Percentiles rank a stretch among this genome's conserved stretches.
These are phyloP conservation scores for Lycocerus yunnanus DNA, from an alignment of 2,888 invertebrate genomes.

Conservation along the genomic window DNA sequence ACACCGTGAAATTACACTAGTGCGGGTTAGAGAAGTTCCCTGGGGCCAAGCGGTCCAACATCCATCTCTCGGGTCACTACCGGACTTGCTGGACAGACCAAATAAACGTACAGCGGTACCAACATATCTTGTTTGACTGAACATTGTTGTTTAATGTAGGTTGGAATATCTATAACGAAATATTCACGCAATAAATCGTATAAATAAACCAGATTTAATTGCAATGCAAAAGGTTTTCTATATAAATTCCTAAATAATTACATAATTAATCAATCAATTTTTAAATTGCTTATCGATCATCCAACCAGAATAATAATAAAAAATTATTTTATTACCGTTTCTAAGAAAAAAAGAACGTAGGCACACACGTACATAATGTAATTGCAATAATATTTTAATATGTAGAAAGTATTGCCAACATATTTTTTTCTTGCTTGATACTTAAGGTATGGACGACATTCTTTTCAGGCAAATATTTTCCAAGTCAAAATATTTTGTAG, in stretches of 20 bases:
- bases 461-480: too few relatives aligned
- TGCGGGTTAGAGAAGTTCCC: slow-evolving; percentile 47
- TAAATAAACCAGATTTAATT: slow-evolving; percentile 27
- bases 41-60: slow-evolving; percentile 45
- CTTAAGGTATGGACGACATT: too few relatives aligned
- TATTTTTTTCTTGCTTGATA: too few relatives aligned
- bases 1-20: slow-evolving; percentile 64
- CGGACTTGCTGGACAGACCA: slow-evolving; percentile 38
- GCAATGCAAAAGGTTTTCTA: background rate
- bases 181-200: slow-evolving; percentile 28
- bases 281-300: background rate
- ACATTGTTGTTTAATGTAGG: slow-evolving; percentile 31
- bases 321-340: background rate
- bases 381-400: too few relatives aligned
- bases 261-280: background rate
- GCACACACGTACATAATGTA: too few relatives aligned
- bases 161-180: slow-evolving; percentile 31
- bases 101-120: slow-evolving; percentile 36
- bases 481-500: too few relatives aligned
- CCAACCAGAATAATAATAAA: background rate
- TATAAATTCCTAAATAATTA: background rate
- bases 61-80: slow-evolving; percentile 45
- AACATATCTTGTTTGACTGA: slow-evolving; percentile 32
- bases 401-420: too few relatives aligned
- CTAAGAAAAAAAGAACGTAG: too few relatives aligned